Percentiles rank a stretch among this genome's conserved stretches.
These are phyloP conservation scores for Taenioides sp. DNA, from an alignment of 2,797 vertebrate genomes.

Conservation along the genomic window DNA sequence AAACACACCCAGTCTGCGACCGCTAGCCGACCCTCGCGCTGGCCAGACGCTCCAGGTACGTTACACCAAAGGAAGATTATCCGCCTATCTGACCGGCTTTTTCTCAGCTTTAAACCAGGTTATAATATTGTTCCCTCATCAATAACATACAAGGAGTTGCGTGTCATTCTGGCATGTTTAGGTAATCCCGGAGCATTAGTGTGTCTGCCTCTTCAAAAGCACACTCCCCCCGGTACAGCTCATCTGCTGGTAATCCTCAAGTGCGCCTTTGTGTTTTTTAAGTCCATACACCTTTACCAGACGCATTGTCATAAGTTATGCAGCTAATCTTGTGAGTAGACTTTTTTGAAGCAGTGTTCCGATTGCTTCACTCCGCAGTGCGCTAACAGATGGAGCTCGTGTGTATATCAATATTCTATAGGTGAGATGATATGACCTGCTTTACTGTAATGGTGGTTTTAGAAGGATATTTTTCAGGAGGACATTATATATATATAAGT, in stretches of 20 bases:
- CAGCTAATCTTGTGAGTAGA: neutral
- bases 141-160: neutral
- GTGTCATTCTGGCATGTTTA: neutral
- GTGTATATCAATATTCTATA: no score
- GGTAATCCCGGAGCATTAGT: neutral
- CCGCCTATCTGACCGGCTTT: neutral
- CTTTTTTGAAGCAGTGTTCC: neutral
- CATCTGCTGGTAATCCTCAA: neutral
- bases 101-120: neutral
- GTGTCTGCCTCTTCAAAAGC: neutral
- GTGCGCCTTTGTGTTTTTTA: slow-evolving; percentile 3
- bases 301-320: neutral
- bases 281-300: neutral
- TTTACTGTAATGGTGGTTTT: no score
- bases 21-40: slow-evolving; percentile 75
- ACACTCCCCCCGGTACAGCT: neutral
- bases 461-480: no score
- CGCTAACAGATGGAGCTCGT: no score
- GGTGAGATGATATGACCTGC: no score
- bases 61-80: slow-evolving; percentile 66
- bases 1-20: slow-evolving; percentile 78
- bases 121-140: slow-evolving; percentile 1
- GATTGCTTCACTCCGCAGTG: neutral
- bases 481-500: no score
- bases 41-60: slow-evolving; percentile 55